Evolutionary conservation across 1,140 invertebrate genomes (phyloP).

Genomic region (Trachymyrmex cornetzi): DNA sequence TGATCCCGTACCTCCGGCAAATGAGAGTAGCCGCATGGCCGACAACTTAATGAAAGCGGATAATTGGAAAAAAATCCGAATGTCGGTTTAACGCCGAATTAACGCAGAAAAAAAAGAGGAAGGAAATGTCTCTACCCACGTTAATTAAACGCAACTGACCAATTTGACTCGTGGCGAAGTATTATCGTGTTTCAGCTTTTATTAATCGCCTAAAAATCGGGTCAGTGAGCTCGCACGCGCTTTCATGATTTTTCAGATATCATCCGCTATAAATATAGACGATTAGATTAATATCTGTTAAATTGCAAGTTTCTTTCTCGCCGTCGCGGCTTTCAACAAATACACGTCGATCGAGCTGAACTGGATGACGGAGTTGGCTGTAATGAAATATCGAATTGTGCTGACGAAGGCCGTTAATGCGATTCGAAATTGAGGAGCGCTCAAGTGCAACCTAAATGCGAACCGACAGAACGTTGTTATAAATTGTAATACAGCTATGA

Average conservation of each 20-base stretch:
- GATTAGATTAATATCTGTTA: constrained; percentile 29
- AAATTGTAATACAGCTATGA: constrained; percentile 21
- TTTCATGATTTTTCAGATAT: constrained; percentile 21
- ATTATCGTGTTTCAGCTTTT: constrained; percentile 19
- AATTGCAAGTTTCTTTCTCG: constrained; percentile 33
- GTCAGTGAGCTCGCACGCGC: background rate
- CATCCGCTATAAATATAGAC: constrained; percentile 11
- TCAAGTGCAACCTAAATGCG: background rate
- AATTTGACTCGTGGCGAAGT: constrained; percentile 53
- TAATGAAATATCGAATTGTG: constrained; percentile 48
- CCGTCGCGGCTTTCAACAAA: background rate
- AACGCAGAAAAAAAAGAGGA: constrained; percentile 1
- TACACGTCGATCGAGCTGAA: background rate
- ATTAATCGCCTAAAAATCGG: constrained; percentile 43
- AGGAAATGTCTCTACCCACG: background rate
- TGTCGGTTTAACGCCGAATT: constrained; percentile 39
- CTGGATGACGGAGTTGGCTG: background rate
- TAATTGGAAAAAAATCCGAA: constrained; percentile 55
- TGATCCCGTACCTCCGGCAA: background rate
- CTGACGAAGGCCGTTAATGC: constrained; percentile 11
- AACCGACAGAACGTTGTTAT: background rate
- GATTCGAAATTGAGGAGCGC: constrained; percentile 16
- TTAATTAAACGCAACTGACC: constrained; percentile 24
- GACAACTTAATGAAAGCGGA: constrained; percentile 60
- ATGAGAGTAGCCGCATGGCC: constrained; percentile 37